Percentiles rank a stretch among this genome's conserved stretches.
phyloP scores from a whole-genome alignment of 2,888 invertebrate genomes.

The Synanthedon vespiformis region DNA sequence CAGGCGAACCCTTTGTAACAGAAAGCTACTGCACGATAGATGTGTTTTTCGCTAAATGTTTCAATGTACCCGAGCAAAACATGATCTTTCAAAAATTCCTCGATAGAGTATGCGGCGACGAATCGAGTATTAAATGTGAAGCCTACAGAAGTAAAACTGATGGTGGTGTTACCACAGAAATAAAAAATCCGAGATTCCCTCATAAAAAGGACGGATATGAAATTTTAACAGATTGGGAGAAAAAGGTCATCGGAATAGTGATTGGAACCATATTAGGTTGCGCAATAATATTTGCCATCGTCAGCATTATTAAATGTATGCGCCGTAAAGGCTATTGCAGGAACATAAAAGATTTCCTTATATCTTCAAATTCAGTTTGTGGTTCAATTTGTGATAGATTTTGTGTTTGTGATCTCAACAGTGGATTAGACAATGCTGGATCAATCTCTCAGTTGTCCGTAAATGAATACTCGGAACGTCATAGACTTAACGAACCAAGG shows the following conservation, averaged over 20 bases:
- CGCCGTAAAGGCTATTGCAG: conserved; percentile 68
- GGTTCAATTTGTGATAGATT: conserved; percentile 44
- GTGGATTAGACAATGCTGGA: conserved; percentile 67
- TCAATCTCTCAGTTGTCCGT: conserved; percentile 73
- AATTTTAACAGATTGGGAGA: conserved; percentile 36
- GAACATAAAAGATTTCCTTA: conserved; percentile 45
- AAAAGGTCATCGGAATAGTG: conserved; percentile 60
- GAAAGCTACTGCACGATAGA: conserved; percentile 75
- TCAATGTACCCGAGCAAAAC: conserved; percentile 74
- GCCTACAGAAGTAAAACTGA: conserved; percentile 47
- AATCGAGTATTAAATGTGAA: conserved; percentile 68
- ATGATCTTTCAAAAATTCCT: conserved; percentile 74
- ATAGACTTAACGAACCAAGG: conserved; percentile 69
- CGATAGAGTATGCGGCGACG: conserved; percentile 67
- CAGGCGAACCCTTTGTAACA: conserved; percentile 45
- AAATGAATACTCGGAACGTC: conserved; percentile 74
- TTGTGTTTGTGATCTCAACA: conserved; percentile 48
- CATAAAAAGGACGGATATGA: conserved; percentile 33
- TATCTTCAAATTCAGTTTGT: conserved; percentile 47
- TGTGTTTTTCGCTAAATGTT: conserved; percentile 72
- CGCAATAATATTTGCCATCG: conserved; percentile 62
- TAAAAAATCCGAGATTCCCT: conserved; percentile 59
- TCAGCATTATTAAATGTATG: conserved; percentile 70
- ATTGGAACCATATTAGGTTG: conserved; percentile 65
- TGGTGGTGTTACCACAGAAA: conserved; percentile 33